Evolutionary conservation across 30 jellyfish, hydroid and myxozoan species (phyloP).

Genomic region (Aurelia coerulea): DNA sequence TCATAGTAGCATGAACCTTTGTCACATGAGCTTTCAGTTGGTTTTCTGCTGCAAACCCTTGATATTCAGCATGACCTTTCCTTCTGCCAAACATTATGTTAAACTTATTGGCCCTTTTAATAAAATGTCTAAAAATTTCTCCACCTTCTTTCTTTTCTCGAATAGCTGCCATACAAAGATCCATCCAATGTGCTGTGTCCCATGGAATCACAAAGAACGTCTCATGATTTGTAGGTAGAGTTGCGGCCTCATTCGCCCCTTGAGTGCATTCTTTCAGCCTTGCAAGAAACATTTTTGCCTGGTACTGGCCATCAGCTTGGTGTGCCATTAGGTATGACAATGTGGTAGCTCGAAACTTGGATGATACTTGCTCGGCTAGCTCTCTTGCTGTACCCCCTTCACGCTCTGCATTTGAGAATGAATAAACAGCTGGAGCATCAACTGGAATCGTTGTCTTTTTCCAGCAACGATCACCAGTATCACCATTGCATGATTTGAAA

Average conservation of each 20-base stretch:
- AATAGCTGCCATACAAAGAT: slow-evolving; percentile 47
- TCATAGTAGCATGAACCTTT: slow-evolving; percentile 20
- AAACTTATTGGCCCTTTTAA: slow-evolving; percentile 41
- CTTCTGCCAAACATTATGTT: slow-evolving; percentile 49
- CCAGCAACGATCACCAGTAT: slow-evolving; percentile 44
- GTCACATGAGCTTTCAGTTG: slow-evolving; percentile 31
- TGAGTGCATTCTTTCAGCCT: slow-evolving; percentile 29
- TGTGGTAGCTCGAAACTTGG: slow-evolving; percentile 35
- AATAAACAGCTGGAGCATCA: slow-evolving; percentile 41
- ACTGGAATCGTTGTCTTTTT: slow-evolving; percentile 46
- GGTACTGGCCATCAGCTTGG: slow-evolving; percentile 57
- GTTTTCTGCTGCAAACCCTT: slow-evolving; percentile 50
- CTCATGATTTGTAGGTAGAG: slow-evolving; percentile 35
- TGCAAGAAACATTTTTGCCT: slow-evolving; percentile 33
- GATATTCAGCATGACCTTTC: slow-evolving; percentile 47
- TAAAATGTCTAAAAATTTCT: slow-evolving; percentile 27
- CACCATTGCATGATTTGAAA: slow-evolving; percentile 44
- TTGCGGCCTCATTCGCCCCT: neutral
- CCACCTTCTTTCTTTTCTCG: slow-evolving; percentile 43
- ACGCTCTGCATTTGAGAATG: slow-evolving; percentile 9
- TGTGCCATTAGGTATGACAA: slow-evolving; percentile 24
- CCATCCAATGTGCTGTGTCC: slow-evolving; percentile 70
- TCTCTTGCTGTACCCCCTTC: slow-evolving; percentile 49
- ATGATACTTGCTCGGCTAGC: slow-evolving; percentile 37
- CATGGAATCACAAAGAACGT: slow-evolving; percentile 60